phyloP scores from a whole-genome alignment of 2,888 invertebrate genomes.

The Yponomeuta cagnagella region DNA sequence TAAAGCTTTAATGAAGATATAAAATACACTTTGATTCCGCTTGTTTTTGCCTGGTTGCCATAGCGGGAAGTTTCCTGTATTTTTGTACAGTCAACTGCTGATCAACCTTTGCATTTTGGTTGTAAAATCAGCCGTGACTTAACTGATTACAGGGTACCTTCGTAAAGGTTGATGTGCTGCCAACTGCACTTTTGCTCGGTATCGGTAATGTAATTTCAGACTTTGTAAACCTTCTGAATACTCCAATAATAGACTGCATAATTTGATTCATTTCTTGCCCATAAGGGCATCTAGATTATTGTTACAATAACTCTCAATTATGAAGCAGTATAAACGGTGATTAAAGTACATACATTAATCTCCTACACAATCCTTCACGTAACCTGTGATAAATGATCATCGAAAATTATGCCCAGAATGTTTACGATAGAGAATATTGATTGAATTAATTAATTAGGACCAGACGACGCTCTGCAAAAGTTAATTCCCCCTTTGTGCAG shows the following conservation, averaged over 20 bases:
- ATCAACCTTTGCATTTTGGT: no score
- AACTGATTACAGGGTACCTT: no score
- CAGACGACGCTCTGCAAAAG: neutral
- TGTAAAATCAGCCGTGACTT: no score
- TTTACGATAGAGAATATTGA: neutral
- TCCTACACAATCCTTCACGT: neutral
- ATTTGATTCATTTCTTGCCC: neutral
- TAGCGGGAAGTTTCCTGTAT: neutral
- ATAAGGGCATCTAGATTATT: neutral
- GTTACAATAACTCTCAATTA: neutral
- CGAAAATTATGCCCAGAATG: neutral
- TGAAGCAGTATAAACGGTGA: neutral
- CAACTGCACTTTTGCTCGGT: no score
- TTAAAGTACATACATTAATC: neutral
- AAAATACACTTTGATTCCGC: slow-evolving; percentile 26
- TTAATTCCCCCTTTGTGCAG: neutral
- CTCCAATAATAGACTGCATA: neutral
- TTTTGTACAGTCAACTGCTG: neutral
- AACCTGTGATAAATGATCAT: neutral
- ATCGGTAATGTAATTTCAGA: neutral
- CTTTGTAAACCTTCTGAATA: neutral
- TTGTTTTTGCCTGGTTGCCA: slow-evolving; percentile 12
- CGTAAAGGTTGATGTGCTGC: no score
- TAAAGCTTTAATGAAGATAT: slow-evolving; percentile 38
- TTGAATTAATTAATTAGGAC: neutral